A percentile compares a stretch with the other conserved stretches of the same genome.
Evolutionary conservation across 1,140 invertebrate species (phyloP).

Genomic region (Onthophagus taurus): DNA sequence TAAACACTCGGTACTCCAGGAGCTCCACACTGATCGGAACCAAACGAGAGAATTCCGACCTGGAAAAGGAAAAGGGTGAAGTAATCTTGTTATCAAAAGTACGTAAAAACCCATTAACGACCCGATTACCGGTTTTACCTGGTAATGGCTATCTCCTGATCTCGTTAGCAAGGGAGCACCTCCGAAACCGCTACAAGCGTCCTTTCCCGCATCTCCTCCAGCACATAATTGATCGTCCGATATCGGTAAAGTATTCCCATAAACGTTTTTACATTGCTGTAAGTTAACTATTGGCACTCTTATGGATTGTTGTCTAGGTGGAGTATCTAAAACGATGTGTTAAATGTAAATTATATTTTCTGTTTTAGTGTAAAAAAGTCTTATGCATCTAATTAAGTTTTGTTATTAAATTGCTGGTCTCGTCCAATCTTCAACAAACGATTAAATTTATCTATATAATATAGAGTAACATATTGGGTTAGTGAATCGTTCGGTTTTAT

Average conservation of each 20-base stretch:
- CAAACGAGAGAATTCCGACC: constrained; percentile 63
- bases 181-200: constrained; percentile 61
- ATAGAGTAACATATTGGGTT: too few species aligned
- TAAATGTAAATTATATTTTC: background rate
- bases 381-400: too few species aligned
- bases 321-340: constrained; percentile 27
- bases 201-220: constrained; percentile 51
- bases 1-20: constrained; percentile 58
- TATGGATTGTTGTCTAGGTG: constrained; percentile 39
- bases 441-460: too few species aligned
- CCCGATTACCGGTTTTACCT: constrained; percentile 44
- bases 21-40: constrained; percentile 59
- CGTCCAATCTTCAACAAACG: too few species aligned
- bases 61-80: constrained; percentile 34
- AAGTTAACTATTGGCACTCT: constrained; percentile 45
- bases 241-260: constrained; percentile 45
- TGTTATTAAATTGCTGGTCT: too few species aligned
- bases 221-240: constrained; percentile 56
- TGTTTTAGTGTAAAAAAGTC: too few species aligned
- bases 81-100: too few species aligned
- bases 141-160: constrained; percentile 47
- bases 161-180: constrained; percentile 53
- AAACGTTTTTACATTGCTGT: constrained; percentile 43
- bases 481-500: too few species aligned
- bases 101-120: background rate